phyloP scores from a whole-genome alignment of 2,113 vertebrate genomes.

The Chamaetylas fuelleborni region DNA sequence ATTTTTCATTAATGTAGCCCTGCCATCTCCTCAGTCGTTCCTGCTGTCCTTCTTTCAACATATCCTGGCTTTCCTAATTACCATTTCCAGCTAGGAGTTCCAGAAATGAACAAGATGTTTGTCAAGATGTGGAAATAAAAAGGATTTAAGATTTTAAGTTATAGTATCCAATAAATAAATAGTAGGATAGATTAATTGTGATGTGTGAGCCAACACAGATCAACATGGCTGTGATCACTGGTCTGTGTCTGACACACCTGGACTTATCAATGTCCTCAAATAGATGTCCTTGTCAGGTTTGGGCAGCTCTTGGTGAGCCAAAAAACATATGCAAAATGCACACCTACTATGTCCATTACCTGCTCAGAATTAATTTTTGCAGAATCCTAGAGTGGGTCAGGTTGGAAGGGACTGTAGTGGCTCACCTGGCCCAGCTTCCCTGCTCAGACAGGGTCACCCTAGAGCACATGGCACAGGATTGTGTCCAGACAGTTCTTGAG shows the following conservation, averaged over 20 bases:
- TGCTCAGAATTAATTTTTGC: background rate
- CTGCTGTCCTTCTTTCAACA: background rate
- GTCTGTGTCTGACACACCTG: background rate
- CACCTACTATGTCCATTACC: background rate
- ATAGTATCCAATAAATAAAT: background rate
- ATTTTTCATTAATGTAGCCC: background rate
- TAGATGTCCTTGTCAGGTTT: background rate
- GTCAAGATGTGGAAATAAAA: background rate
- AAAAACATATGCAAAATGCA: background rate
- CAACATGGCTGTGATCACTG: background rate
- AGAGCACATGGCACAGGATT: background rate
- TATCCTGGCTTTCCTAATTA: background rate
- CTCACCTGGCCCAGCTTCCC: background rate
- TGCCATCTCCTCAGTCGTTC: background rate
- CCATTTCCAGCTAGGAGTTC: background rate
- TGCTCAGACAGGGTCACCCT: background rate
- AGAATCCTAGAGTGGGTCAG: background rate
- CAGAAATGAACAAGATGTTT: background rate
- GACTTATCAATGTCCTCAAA: background rate
- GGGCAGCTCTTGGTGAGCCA: background rate
- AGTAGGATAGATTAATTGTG: background rate
- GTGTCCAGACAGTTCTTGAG: background rate
- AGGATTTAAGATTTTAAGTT: background rate
- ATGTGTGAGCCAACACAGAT: background rate
- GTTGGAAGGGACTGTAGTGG: background rate